Conservation (phyloP, 2,113 vertebrate species). For the Gymnobelideus leadbeateri region DNA sequence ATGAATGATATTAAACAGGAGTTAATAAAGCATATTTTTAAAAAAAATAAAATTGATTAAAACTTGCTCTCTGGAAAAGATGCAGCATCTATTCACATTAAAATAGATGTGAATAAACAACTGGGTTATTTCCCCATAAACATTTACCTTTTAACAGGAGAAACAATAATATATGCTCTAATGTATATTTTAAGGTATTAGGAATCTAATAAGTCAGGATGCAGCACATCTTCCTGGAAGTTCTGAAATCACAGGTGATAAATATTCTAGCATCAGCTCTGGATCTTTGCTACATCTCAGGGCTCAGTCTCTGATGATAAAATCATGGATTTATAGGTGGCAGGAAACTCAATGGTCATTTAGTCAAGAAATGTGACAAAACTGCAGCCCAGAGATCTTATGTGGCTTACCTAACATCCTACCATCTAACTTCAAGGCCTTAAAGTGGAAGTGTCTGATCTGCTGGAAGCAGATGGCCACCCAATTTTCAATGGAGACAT, state of each 20-base stretch:
- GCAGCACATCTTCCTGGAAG: rapidly evolving
- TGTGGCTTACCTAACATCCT: not conserved
- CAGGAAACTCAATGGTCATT: not conserved
- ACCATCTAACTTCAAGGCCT: not conserved
- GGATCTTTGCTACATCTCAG: not conserved
- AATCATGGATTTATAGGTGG: not conserved
- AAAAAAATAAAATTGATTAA: no score
- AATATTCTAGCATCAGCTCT: not conserved
- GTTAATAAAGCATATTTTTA: no score
- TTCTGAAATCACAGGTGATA: not conserved
- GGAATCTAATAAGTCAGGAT: not conserved
- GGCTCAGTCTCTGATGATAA: not conserved
- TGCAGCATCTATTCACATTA: not conserved
- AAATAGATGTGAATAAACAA: not conserved
- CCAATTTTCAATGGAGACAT: not conserved
- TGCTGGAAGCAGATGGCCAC: not conserved
- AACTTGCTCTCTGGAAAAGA: not conserved
- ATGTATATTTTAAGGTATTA: not conserved
- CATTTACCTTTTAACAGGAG: not conserved
- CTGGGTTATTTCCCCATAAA: not conserved
- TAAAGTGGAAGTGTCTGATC: not conserved
- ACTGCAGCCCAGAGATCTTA: not conserved
- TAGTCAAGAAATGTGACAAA: not conserved
- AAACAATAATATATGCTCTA: not conserved
- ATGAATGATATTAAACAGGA: no score